phyloP scores from a whole-genome alignment of 2,113 vertebrate species.

The Phrynosoma blainvillii region DNA sequence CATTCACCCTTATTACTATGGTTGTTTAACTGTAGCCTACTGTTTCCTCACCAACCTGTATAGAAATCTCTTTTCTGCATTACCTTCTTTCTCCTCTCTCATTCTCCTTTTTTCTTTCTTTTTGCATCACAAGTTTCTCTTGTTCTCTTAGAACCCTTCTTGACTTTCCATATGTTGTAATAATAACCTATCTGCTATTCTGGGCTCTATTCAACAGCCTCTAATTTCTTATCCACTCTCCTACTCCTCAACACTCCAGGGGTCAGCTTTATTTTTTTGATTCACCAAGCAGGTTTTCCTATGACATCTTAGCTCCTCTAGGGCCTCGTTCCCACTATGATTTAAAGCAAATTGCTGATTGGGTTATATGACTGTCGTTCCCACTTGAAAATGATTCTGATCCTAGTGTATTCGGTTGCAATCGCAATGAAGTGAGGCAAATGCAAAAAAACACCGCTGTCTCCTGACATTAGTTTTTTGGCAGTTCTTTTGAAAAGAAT shows the following conservation, averaged over 20 bases:
- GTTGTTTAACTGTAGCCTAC: neutral
- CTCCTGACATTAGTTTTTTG: no score
- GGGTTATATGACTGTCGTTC: no score
- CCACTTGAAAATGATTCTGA: no score
- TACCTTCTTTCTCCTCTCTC: neutral
- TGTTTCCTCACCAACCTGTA: neutral
- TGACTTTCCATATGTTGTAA: constrained; percentile 64
- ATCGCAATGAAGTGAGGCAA: no score
- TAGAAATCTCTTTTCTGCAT: neutral
- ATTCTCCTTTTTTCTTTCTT: neutral
- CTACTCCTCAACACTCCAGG: constrained; percentile 7
- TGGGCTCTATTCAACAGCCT: constrained; percentile 32
- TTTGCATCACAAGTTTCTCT: neutral
- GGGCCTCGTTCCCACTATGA: no score
- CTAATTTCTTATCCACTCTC: constrained; percentile 50
- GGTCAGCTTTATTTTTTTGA: constrained; percentile 60
- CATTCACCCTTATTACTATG: neutral
- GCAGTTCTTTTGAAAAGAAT: no score
- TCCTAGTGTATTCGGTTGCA: no score
- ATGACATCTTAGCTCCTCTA: constrained; percentile 45
- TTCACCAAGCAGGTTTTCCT: constrained; percentile 51
- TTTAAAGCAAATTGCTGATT: no score
- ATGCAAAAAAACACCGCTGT: no score
- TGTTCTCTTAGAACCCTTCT: constrained; percentile 31
- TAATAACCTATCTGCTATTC: constrained; percentile 68